Conservation (phyloP, 2,888 invertebrate genomes). For the Drosophila macrospina region DNA sequence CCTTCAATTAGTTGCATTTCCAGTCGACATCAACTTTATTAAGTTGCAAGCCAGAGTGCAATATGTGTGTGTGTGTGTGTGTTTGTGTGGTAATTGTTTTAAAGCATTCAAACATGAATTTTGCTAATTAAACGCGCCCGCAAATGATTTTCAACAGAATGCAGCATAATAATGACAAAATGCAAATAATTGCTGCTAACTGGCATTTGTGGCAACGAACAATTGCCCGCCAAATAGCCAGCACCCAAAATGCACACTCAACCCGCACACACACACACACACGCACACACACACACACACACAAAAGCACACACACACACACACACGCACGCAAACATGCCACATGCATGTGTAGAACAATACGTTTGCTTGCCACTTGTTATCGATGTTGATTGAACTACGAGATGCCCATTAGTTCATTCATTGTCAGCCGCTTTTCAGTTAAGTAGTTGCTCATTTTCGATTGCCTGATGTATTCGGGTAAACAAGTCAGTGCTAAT, state of each 20-base stretch:
- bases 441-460: background rate
- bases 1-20: constrained; percentile 17
- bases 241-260: constrained; percentile 7
- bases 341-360: constrained; percentile 18
- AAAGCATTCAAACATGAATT: constrained; percentile 71
- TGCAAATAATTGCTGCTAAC: constrained; percentile 69
- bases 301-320: constrained; percentile 1
- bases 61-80: constrained; percentile 19
- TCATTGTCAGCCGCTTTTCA: background rate
- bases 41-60: constrained; percentile 5
- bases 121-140: constrained; percentile 76
- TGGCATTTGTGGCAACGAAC: constrained; percentile 38
- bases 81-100: constrained; percentile 66
- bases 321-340: constrained; percentile 18
- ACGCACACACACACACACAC: background rate
- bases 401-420: constrained; percentile 10
- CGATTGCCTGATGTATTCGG: background rate
- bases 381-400: constrained; percentile 11
- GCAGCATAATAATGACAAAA: constrained; percentile 63
- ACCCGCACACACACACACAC: constrained; percentile 2
- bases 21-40: constrained; percentile 24
- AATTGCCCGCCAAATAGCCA: constrained; percentile 44
- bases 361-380: constrained; percentile 10
- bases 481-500: background rate
- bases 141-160: constrained; percentile 62